A percentile compares a stretch with the other conserved stretches of the same genome.
These are phyloP conservation scores for Tragelaphus strepsiceros DNA, from an alignment of 2,113 vertebrate species.

Conservation along the genomic window DNA sequence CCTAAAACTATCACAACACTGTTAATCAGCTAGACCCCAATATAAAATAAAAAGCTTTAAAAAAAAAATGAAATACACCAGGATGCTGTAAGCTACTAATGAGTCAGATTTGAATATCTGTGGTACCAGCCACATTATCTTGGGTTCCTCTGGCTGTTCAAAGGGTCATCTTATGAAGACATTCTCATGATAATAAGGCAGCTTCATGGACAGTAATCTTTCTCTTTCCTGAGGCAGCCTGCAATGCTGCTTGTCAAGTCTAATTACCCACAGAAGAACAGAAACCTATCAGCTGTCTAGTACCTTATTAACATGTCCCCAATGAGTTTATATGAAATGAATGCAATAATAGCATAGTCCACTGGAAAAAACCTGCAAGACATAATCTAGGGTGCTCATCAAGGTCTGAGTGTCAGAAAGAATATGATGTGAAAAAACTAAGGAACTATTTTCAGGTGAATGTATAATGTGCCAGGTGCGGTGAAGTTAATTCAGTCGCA, in stretches of 20 bases:
- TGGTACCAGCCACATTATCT: background rate
- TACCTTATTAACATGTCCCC: slow-evolving; percentile 26
- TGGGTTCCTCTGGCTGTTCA: background rate
- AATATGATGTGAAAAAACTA: slow-evolving; percentile 16
- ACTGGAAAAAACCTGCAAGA: background rate
- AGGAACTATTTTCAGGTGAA: slow-evolving; percentile 28
- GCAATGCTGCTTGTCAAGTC: background rate
- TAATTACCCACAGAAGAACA: slow-evolving; percentile 44
- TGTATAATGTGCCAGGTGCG: background rate
- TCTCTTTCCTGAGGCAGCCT: background rate
- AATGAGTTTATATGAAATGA: background rate
- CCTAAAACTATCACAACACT: background rate
- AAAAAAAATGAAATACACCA: background rate
- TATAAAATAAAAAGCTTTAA: background rate
- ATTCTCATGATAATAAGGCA: background rate
- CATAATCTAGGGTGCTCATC: background rate
- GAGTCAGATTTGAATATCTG: background rate
- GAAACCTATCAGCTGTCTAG: background rate
- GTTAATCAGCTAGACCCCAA: background rate
- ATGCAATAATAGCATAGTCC: background rate
- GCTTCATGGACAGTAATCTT: background rate
- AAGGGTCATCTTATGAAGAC: slow-evolving; percentile 26
- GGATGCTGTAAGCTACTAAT: background rate
- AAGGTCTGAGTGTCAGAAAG: background rate
- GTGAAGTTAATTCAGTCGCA: slow-evolving; percentile 30